Percentiles rank a stretch among this genome's conserved stretches.
phyloP scores from a whole-genome alignment of 2,113 vertebrate genomes.

The Gymnobelideus leadbeateri region DNA sequence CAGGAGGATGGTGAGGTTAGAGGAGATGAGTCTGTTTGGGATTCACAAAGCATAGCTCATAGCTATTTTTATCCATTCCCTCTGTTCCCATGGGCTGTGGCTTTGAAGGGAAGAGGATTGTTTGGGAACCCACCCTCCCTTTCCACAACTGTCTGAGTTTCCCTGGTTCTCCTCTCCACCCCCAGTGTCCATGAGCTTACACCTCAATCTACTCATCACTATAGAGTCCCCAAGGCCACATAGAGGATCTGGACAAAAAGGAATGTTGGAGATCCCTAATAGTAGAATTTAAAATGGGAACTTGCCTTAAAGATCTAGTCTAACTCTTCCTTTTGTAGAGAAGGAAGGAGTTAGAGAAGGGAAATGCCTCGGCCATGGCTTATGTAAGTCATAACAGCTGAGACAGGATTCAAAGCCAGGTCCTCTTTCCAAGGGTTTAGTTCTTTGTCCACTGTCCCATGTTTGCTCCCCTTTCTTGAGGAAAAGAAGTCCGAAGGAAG shows the following conservation, averaged over 20 bases:
- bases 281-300: background rate
- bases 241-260: background rate
- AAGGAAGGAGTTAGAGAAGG: background rate
- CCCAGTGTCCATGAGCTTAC: background rate
- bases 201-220: background rate
- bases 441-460: background rate
- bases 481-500: background rate
- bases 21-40: slow-evolving; percentile 1
- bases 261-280: background rate
- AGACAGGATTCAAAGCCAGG: background rate
- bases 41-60: background rate
- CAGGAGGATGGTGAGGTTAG: background rate
- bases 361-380: background rate
- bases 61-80: background rate
- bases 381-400: background rate
- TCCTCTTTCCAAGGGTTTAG: background rate
- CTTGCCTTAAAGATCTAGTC: background rate
- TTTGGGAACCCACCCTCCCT: background rate
- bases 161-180: background rate
- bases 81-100: slow-evolving; percentile 3
- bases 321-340: background rate
- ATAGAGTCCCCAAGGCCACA: background rate
- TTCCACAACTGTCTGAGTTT: background rate
- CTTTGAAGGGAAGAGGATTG: background rate
- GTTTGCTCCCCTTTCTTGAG: background rate